Conservation (phyloP, 2,113 vertebrate genomes). For the Planiliza haematocheilus region DNA sequence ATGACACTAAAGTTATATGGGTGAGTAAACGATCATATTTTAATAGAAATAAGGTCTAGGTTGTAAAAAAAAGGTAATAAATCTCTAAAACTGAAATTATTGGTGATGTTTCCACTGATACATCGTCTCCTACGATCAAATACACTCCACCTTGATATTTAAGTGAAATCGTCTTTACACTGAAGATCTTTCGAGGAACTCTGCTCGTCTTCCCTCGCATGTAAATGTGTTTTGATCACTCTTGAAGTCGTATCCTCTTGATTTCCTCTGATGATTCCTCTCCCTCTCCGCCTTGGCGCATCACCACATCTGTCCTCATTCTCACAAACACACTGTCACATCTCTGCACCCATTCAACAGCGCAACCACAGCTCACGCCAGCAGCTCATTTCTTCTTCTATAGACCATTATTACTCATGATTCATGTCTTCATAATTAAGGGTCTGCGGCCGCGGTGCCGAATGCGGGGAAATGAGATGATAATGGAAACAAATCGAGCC, state of each 20-base stretch:
- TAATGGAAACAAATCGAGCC: constrained; percentile 3
- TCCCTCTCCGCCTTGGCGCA: constrained; percentile 13
- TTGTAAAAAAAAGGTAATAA: too few relatives aligned
- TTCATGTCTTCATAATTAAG: constrained; percentile 47
- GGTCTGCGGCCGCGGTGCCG: not conserved
- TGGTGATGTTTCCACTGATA: too few relatives aligned
- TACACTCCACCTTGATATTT: not conserved
- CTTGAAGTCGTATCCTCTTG: not conserved
- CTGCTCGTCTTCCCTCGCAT: too few relatives aligned
- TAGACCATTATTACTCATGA: constrained; percentile 27
- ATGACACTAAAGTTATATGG: too few relatives aligned
- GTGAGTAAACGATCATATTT: too few relatives aligned
- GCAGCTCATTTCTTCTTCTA: constrained; percentile 33
- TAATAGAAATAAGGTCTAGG: too few relatives aligned
- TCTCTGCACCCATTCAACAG: constrained; percentile 2
- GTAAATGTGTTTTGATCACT: constrained; percentile 3
- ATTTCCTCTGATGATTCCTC: not conserved
- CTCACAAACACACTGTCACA: constrained; percentile 2
- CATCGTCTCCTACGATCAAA: not conserved
- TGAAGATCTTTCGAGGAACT: not conserved
- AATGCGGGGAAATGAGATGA: constrained; percentile 3
- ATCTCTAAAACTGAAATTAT: too few relatives aligned
- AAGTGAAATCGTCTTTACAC: too few relatives aligned
- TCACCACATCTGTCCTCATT: constrained; percentile 11
- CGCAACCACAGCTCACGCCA: constrained; percentile 33